Base-by-base conservation (phyloP, 2,888 invertebrate genomes). In the Cacoxenus indagator region DNA sequence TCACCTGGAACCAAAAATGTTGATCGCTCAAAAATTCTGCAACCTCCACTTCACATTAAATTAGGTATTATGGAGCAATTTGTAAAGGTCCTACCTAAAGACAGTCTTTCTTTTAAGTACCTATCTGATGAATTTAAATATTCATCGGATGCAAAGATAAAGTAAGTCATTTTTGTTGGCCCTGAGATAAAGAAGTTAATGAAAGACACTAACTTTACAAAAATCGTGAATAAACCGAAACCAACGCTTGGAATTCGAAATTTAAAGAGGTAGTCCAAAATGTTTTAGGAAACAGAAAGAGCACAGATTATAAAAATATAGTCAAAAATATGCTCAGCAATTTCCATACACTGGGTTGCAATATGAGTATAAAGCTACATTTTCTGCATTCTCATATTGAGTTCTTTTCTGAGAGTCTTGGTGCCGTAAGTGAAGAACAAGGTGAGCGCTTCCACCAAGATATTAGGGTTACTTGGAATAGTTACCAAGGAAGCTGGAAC, bases 1-100 rank as follows among this genome's bases (percentile, higher is more conserved):
- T 8, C 9, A 31, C 31, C 31, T 31, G 31, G 1, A 5, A 1
- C 5, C 5, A 31, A 31, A 31, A n/a, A n/a, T n/a, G n/a, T n/a
- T n/a, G n/a, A n/a, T n/a, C n/a, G n/a, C n/a, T n/a, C n/a, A n/a
- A n/a, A 31, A 31, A 31, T 31, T 43, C 6, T 67, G 24, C 45
- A 45, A 46, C 57, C 68, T 11, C 46, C 57, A 46, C 64, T 68
- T 55, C 68, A 64, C 26, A 46, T 68, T 19, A 68, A 68, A 22
- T 27, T 64, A n/a, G 57, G 67, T n/a, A 9, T 66, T 6, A 66
- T 66, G 45, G 57, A 66, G n/a, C 57, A 57, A n/a, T 66, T n/a
- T 61, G 64, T 55, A 14, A 66, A 57, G 57, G 57, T 59, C 26
- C 24, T 66, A 3, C 17, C 31, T 22, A 66, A 48, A 17, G 48